A percentile compares a stretch with the other conserved stretches of the same genome.
These are phyloP conservation scores for Hydrochoerus hydrochaeris DNA, from an alignment of 2,113 vertebrate species.

Conservation along the genomic window DNA sequence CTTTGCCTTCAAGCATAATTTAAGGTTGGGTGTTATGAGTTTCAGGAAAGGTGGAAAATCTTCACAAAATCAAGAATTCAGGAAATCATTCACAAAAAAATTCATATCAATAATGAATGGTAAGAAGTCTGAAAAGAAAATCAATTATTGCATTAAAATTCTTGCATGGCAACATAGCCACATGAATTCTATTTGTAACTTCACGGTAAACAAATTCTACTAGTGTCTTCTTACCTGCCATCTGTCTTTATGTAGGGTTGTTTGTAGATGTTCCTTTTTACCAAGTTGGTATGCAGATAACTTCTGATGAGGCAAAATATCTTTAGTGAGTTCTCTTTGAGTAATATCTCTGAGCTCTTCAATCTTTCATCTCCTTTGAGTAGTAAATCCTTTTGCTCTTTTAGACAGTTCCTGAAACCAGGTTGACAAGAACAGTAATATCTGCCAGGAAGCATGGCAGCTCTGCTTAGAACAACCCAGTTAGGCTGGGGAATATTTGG, in stretches of 20 bases:
- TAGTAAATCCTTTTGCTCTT: slow-evolving; percentile 76
- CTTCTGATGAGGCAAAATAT: slow-evolving; percentile 67
- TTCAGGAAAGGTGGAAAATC: background rate
- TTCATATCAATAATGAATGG: background rate
- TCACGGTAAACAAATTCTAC: slow-evolving; percentile 26
- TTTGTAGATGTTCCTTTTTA: slow-evolving; percentile 55
- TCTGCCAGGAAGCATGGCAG: slow-evolving; percentile 72
- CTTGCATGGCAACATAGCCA: background rate
- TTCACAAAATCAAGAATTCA: background rate
- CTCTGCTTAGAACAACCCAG: slow-evolving; percentile 30
- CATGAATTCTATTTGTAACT: background rate
- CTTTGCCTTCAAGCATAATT: background rate
- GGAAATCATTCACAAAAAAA: slow-evolving; percentile 6
- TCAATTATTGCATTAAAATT: background rate
- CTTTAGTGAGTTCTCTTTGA: slow-evolving; percentile 68
- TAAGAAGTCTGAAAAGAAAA: background rate
- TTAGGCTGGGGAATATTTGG: slow-evolving; percentile 55
- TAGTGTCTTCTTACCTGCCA: slow-evolving; percentile 10
- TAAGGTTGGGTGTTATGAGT: background rate
- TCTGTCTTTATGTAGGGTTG: slow-evolving; percentile 46
- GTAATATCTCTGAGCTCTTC: slow-evolving; percentile 67
- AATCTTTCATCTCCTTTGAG: slow-evolving; percentile 79
- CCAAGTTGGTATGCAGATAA: slow-evolving; percentile 43
- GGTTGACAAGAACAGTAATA: slow-evolving; percentile 65
- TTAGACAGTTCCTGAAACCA: slow-evolving; percentile 68